Percentiles rank a stretch among this genome's conserved stretches.
These are phyloP conservation scores for Aphis craccivora DNA, from an alignment of 1,140 invertebrate species.

Conservation along the genomic window DNA sequence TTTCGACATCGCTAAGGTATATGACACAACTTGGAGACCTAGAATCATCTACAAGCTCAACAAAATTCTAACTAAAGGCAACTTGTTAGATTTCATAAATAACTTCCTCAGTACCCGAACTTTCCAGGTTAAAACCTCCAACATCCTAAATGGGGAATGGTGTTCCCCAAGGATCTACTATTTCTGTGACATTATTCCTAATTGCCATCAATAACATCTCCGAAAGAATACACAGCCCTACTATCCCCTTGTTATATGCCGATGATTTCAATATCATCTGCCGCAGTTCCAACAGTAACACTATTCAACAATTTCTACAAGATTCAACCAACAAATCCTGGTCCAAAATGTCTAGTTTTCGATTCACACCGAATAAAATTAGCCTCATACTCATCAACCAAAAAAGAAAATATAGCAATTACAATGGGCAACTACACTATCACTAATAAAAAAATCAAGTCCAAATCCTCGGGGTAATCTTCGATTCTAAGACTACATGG, in stretches of 20 bases:
- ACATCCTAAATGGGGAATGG: neutral
- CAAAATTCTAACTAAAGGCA: slow-evolving; percentile 2
- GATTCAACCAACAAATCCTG: neutral
- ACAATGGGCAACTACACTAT: neutral
- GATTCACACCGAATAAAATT: neutral
- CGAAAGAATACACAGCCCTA: neutral
- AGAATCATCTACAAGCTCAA: neutral
- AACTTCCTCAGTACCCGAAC: neutral
- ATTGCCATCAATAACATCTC: neutral
- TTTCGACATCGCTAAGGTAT: neutral
- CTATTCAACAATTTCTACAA: neutral
- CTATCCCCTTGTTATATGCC: neutral
- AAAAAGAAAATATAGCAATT: neutral
- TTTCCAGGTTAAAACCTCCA: neutral
- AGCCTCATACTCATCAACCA: neutral
- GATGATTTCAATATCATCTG: neutral
- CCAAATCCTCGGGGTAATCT: neutral
- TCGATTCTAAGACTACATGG: neutral
- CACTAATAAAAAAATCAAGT: neutral
- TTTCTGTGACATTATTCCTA: slow-evolving; percentile 1
- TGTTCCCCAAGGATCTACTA: neutral
- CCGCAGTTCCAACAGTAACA: neutral
- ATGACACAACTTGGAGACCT: neutral
- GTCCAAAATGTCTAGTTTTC: neutral
- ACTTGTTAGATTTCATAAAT: neutral